Percentiles rank a stretch among this genome's conserved stretches.
These are phyloP conservation scores for Mythimna lalbum DNA, from an alignment of 2,888 invertebrate species.

Conservation along the genomic window DNA sequence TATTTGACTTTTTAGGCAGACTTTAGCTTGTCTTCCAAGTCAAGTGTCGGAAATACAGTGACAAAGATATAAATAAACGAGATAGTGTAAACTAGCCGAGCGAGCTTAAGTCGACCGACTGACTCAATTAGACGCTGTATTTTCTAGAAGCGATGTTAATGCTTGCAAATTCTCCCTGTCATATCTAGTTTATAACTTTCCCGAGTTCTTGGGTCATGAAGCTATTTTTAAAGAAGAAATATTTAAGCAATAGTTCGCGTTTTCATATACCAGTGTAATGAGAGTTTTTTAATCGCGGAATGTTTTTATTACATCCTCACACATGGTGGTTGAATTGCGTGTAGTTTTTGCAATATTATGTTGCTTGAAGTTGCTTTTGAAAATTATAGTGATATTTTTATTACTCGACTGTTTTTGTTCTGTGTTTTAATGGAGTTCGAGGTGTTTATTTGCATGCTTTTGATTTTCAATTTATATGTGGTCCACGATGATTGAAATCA, in stretches of 20 bases:
- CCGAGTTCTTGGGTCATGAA: constrained; percentile 47
- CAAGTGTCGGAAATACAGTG: no score
- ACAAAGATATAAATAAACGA: constrained; percentile 23
- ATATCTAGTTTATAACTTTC: constrained; percentile 39
- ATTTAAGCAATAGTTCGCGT: constrained; percentile 68
- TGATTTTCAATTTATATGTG: constrained; percentile 29
- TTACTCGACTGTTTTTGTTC: constrained; percentile 11
- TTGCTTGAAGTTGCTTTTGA: constrained; percentile 8
- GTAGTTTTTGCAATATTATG: constrained; percentile 40
- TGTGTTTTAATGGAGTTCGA: constrained; percentile 17
- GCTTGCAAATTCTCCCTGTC: constrained; percentile 3
- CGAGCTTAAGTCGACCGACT: constrained; percentile 2
- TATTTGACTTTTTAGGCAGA: no score
- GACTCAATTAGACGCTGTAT: constrained; percentile 27
- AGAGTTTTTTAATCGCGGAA: constrained; percentile 68
- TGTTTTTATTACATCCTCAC: constrained; percentile 57
- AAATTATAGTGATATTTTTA: constrained; percentile 32
- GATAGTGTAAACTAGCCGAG: constrained; percentile 7
- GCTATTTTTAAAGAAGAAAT: constrained; percentile 61
- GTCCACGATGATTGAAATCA: constrained; percentile 3
- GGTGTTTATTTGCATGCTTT: not conserved
- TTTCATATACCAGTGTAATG: constrained; percentile 67
- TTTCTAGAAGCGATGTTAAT: constrained; percentile 22
- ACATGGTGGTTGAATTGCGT: constrained; percentile 34
- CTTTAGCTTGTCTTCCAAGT: no score